Conservation (phyloP, 2,797 vertebrate species). For the Danio aesculapii region DNA sequence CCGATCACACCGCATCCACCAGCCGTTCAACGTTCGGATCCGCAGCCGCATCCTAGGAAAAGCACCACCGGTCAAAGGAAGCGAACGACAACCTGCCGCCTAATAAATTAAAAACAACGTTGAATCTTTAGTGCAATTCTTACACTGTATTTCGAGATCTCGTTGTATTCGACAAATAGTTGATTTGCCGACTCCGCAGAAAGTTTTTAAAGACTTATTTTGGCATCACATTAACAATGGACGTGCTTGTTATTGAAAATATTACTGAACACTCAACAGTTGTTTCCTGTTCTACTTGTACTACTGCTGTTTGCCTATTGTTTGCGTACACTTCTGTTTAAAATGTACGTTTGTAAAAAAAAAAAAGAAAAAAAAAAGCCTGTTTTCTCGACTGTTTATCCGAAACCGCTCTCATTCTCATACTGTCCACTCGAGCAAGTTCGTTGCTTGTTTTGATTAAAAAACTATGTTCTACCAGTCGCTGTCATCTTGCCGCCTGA, state of each 20-base stretch:
- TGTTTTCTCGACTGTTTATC: slow-evolving; percentile 57
- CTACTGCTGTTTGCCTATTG: slow-evolving; percentile 59
- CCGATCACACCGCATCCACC: slow-evolving; percentile 54
- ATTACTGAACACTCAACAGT: slow-evolving; percentile 48
- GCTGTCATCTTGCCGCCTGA: slow-evolving; percentile 64
- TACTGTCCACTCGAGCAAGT: slow-evolving; percentile 41
- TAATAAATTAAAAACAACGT: slow-evolving; percentile 51
- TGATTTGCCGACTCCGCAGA: slow-evolving; percentile 44
- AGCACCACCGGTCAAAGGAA: slow-evolving; percentile 57
- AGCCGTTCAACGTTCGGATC: slow-evolving; percentile 55
- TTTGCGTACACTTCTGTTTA: slow-evolving; percentile 47
- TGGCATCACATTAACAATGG: slow-evolving; percentile 52
- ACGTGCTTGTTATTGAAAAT: slow-evolving; percentile 56
- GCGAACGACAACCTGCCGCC: slow-evolving; percentile 38
- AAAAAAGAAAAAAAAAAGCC: not conserved
- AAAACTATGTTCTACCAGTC: slow-evolving; percentile 60
- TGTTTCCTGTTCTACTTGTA: slow-evolving; percentile 57
- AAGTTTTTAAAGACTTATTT: slow-evolving; percentile 52
- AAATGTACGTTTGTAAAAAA: slow-evolving; percentile 56
- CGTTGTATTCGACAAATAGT: slow-evolving; percentile 46
- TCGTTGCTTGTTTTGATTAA: slow-evolving; percentile 62
- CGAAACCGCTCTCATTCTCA: slow-evolving; percentile 55
- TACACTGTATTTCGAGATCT: slow-evolving; percentile 48
- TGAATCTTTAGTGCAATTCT: slow-evolving; percentile 44
- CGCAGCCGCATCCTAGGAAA: slow-evolving; percentile 59